These are phyloP conservation scores for Opisthograptis luteolata DNA, from an alignment of 2,888 invertebrate genomes.

Conservation along the genomic window DNA sequence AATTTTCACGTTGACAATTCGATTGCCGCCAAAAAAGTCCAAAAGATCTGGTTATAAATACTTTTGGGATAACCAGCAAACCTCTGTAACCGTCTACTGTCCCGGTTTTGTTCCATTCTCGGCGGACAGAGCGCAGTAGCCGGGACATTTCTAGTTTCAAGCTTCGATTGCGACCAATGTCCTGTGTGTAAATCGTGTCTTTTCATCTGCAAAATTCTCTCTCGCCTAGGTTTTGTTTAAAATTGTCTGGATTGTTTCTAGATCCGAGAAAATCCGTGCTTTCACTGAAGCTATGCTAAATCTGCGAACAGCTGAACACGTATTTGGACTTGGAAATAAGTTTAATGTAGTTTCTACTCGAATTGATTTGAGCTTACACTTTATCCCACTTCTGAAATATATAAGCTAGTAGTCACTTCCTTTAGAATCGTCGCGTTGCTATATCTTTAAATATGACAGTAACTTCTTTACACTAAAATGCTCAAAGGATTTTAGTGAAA, in stretches of 20 bases:
- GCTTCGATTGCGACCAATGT: constrained; percentile 1
- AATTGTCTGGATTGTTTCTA: too few species aligned
- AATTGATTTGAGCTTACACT: not conserved
- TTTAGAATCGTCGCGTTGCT: too few species aligned
- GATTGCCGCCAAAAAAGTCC: too few species aligned
- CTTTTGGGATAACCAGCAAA: constrained; percentile 10
- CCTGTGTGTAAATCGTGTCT: not conserved
- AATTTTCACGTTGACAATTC: too few species aligned
- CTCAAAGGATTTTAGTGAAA: too few species aligned
- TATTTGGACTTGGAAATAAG: not conserved
- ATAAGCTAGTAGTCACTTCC: too few species aligned
- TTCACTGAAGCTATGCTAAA: not conserved
- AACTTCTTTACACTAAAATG: too few species aligned
- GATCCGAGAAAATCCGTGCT: not conserved
- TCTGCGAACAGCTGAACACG: not conserved
- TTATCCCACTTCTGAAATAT: too few species aligned
- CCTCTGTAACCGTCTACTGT: constrained; percentile 1
- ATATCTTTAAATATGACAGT: too few species aligned
- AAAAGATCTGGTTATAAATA: too few species aligned
- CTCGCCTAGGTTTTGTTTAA: too few species aligned
- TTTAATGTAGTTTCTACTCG: not conserved
- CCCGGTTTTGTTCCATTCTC: not conserved
- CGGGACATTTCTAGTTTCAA: constrained; percentile 16
- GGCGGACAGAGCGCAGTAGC: not conserved
- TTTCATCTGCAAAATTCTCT: not conserved